phyloP scores from a whole-genome alignment of 2,113 vertebrate species.

The Opisthocomus hoazin region DNA sequence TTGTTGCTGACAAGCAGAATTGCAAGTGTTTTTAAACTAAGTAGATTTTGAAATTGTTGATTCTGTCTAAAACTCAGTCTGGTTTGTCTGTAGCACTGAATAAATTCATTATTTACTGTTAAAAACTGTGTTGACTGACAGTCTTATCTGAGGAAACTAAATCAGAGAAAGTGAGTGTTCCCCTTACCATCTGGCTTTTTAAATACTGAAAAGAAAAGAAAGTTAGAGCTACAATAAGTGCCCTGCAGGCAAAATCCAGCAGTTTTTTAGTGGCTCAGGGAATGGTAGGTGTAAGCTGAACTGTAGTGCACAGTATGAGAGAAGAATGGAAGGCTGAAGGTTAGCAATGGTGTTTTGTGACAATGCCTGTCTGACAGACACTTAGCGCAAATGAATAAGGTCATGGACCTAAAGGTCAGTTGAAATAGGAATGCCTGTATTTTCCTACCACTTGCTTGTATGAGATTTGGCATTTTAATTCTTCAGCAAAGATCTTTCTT shows the following conservation, averaged over 20 bases:
- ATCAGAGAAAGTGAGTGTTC: neutral
- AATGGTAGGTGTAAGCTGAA: neutral
- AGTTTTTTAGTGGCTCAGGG: neutral
- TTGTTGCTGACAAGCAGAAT: neutral
- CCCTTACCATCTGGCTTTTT: neutral
- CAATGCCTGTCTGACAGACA: neutral
- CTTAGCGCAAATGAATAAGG: neutral
- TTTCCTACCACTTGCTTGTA: neutral
- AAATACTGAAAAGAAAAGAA: neutral
- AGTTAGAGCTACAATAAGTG: neutral
- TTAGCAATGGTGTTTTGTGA: neutral
- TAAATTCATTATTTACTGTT: slow-evolving; percentile 17
- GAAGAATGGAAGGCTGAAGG: neutral
- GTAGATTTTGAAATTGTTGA: neutral
- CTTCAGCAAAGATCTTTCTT: neutral
- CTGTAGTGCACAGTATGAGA: neutral
- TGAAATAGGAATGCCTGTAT: neutral
- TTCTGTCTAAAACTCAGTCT: neutral
- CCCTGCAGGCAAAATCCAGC: neutral
- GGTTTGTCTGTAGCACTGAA: neutral
- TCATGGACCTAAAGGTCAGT: neutral
- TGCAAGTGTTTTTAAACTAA: neutral
- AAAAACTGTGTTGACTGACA: neutral
- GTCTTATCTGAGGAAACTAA: neutral
- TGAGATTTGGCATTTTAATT: neutral